Conservation (phyloP, 2,888 invertebrate genomes). For the Dasysyrphus tricinctus region DNA sequence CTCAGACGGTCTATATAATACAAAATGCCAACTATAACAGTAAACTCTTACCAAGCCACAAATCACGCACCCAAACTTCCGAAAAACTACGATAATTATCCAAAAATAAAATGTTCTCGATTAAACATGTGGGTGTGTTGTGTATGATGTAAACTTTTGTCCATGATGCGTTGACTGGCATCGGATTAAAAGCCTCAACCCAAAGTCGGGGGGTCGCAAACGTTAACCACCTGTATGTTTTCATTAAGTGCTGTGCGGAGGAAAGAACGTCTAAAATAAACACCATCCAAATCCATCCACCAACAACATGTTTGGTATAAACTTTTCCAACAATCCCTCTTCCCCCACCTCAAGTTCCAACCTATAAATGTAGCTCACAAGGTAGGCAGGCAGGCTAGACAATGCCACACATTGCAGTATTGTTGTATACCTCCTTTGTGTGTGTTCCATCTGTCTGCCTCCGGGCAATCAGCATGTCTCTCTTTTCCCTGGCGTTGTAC, state of each 20-base stretch:
- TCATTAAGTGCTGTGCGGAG: conserved; percentile 17
- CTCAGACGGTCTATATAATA: background rate
- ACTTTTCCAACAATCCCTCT: background rate
- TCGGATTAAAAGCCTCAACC: conserved; percentile 27
- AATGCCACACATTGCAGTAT: conserved; percentile 11
- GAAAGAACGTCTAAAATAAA: conserved; percentile 19
- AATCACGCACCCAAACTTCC: background rate
- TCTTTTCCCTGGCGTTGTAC: conserved; percentile 46
- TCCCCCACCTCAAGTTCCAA: background rate
- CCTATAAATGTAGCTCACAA: background rate
- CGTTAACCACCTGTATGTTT: conserved; percentile 43
- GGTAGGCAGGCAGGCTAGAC: conserved; percentile 20
- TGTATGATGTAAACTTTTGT: conserved; percentile 21
- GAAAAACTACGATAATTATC: background rate
- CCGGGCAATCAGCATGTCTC: conserved; percentile 20
- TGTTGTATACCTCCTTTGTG: background rate
- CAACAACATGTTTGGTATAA: background rate
- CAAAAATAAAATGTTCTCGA: background rate
- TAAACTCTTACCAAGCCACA: background rate
- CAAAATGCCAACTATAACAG: background rate
- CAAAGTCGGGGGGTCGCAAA: conserved; percentile 19
- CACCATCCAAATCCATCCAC: conserved; percentile 6
- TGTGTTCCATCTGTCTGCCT: conserved; percentile 23
- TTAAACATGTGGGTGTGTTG: background rate
- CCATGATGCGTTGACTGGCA: conserved; percentile 24